Base-by-base conservation (phyloP, 2,797 vertebrate genomes). In the Clarias fuscus region DNA sequence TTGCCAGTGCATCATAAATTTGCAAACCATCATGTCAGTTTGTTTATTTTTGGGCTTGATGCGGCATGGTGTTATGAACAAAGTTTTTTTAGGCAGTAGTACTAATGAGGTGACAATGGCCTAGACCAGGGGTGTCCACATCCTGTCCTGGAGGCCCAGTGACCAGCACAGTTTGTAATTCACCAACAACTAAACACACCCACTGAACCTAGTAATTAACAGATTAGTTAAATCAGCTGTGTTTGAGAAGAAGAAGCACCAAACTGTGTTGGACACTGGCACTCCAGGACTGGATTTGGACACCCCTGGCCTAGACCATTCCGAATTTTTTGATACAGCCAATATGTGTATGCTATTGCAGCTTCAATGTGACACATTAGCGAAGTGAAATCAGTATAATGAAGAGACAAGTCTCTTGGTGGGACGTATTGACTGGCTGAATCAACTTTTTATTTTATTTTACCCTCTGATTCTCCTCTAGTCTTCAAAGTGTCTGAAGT, bases 1-100 rank as follows among this genome's bases (percentile, higher is more conserved):
- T 80, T 43, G 61, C 43, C 40, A 53, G 64, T 30, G 77, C 64
- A n/a, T 80, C 37, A 48, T 80, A 20, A 64, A 18, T 27, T 82
- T 68, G 64, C 62, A 67, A 43, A 82, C 37, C 37, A 67, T 14
- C 30, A 82, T 68, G 10, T 53, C 64, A 82, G 17, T n/a, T 67
- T n/a, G 43, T 81, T 17, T 67, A 7, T 43, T 64, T 67, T 65
- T 6, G 1, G 37, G 37, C 24, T 65, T n/a, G 53, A 56, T 59
- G 10, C 56, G 59, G n/a, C 2, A 27, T 2, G 20, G 24, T n/a
- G 48, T 53, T 75, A 75, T n/a, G 24, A 53, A 48, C 56, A 78
- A 78, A 33, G 27, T 4, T 77, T 27, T 75, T 24, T 75, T 75
- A 27, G 72, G 24, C 7, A 6, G 27, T 53, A 75, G 43, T 75